These are phyloP conservation scores for Plutomurus gul DNA, from an alignment of 1,140 invertebrate genomes.

Conservation along the genomic window DNA sequence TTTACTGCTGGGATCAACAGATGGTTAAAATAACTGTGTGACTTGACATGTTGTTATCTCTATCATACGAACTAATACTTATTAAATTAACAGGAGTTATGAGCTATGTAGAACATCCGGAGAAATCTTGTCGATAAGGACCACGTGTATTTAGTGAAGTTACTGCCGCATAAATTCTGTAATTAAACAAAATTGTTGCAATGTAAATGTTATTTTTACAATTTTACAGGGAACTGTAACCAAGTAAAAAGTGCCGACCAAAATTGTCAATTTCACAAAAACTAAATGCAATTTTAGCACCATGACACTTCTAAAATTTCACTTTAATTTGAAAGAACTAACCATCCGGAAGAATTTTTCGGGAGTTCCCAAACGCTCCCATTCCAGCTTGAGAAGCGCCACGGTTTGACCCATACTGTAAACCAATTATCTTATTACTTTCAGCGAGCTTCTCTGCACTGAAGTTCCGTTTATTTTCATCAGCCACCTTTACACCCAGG, in stretches of 20 bases:
- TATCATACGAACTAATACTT: too few species aligned
- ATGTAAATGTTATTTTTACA: too few species aligned
- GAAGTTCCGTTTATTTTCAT: constrained; percentile 62
- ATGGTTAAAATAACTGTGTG: too few species aligned
- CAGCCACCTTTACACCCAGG: constrained; percentile 64
- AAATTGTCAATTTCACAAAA: too few species aligned
- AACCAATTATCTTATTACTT: constrained; percentile 62
- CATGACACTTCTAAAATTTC: neutral
- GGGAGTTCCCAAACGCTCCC: constrained; percentile 63
- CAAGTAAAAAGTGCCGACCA: too few species aligned
- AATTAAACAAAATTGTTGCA: neutral
- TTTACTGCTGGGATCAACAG: too few species aligned
- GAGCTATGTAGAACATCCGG: neutral
- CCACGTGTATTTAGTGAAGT: neutral
- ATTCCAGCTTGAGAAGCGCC: constrained; percentile 63
- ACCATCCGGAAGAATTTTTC: constrained; percentile 63
- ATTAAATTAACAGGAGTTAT: neutral
- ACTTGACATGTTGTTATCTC: too few species aligned
- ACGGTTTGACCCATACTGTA: constrained; percentile 63
- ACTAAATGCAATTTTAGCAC: neutral
- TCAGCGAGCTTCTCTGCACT: constrained; percentile 60
- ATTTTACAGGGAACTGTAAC: too few species aligned
- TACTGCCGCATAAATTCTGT: constrained; percentile 7
- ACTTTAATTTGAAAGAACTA: neutral
- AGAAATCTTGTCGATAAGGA: neutral